These are phyloP conservation scores for Semibalanus balanoides DNA, from an alignment of 1,140 invertebrate genomes.

Conservation along the genomic window DNA sequence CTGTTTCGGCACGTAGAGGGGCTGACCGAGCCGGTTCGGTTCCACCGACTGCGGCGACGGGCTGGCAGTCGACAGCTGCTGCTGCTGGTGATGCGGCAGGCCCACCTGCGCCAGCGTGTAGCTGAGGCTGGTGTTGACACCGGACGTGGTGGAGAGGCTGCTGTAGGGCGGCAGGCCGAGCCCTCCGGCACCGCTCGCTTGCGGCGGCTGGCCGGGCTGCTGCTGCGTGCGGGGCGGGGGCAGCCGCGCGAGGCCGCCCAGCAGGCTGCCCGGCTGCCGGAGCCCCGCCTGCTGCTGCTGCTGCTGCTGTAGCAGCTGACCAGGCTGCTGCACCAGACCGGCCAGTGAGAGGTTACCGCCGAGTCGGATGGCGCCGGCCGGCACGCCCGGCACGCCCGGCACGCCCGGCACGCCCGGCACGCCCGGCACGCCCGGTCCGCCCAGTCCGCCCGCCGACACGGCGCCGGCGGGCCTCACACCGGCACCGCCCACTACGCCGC, in stretches of 20 bases:
- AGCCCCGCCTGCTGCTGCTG: neutral
- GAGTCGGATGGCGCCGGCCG: neutral
- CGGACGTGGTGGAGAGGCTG: constrained; percentile 5
- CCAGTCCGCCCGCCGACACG: neutral
- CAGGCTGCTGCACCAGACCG: neutral
- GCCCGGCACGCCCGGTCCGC: no score
- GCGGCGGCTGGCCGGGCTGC: neutral
- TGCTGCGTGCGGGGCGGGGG: neutral
- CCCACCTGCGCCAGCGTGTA: neutral
- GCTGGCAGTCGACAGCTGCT: constrained; percentile 8
- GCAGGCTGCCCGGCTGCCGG: neutral
- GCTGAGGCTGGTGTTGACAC: constrained; percentile 9
- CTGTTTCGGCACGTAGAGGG: neutral
- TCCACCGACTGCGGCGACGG: constrained; percentile 10
- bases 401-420: no score
- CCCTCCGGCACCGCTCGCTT: neutral
- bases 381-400: no score
- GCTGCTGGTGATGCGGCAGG: neutral
- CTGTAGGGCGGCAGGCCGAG: constrained; percentile 4
- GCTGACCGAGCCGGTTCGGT: constrained; percentile 16
- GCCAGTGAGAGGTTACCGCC: neutral
- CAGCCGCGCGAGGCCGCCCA: neutral
- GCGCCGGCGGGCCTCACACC: neutral
- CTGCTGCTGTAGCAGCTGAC: neutral
- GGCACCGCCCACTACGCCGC: neutral